Percentiles rank a stretch among this genome's conserved stretches.
These are phyloP conservation scores for Anthonomus grandis DNA, from an alignment of 1,140 invertebrate species.

Conservation along the genomic window DNA sequence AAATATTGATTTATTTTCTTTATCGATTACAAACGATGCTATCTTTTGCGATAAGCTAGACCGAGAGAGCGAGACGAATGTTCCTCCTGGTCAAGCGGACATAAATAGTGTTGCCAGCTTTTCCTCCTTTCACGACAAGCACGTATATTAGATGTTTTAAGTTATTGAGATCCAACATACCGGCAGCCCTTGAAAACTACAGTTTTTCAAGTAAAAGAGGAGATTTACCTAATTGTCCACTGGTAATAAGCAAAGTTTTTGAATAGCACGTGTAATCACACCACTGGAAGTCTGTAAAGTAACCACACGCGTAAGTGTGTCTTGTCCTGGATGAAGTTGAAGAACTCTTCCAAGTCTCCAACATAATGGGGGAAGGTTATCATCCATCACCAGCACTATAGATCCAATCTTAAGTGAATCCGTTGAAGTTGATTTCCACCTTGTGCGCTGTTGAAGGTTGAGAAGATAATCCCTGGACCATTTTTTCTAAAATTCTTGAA, in stretches of 20 bases:
- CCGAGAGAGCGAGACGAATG: too few relatives aligned
- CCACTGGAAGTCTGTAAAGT: not conserved
- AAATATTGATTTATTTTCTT: too few relatives aligned
- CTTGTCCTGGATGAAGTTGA: not conserved
- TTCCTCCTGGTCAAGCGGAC: too few relatives aligned
- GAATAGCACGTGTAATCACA: not conserved
- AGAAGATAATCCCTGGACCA: conserved; percentile 12
- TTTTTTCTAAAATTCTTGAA: not conserved
- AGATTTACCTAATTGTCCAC: not conserved
- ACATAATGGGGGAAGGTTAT: not conserved
- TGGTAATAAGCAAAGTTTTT: not conserved
- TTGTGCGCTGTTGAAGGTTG: not conserved
- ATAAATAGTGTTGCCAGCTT: too few relatives aligned
- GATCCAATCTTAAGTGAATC: not conserved
- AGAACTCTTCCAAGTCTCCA: not conserved
- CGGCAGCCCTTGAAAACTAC: conserved; percentile 6
- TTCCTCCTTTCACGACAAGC: too few relatives aligned
- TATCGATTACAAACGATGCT: too few relatives aligned
- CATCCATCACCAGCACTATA: not conserved
- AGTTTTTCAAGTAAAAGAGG: not conserved
- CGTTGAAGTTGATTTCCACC: not conserved
- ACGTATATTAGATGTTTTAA: too few relatives aligned
- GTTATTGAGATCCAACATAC: too few relatives aligned
- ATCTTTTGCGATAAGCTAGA: too few relatives aligned
- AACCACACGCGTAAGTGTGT: not conserved